Conservation (phyloP, 2,888 invertebrate species). For the Dorcus parallelipipedus region DNA sequence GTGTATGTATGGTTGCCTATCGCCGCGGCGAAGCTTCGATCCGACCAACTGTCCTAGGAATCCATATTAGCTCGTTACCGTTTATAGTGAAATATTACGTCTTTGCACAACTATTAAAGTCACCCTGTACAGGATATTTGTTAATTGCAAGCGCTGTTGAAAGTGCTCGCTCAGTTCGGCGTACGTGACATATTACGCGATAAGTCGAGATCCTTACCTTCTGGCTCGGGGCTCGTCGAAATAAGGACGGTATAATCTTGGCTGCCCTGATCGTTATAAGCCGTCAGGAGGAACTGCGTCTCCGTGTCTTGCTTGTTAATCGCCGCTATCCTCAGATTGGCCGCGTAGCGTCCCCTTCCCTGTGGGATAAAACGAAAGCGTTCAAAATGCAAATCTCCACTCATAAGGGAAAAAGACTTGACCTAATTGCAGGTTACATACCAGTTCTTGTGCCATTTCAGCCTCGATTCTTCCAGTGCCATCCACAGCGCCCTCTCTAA, state of each 20-base stretch:
- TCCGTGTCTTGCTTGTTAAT: conserved; percentile 75
- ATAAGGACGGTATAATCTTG: conserved; percentile 64
- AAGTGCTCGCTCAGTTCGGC: background rate
- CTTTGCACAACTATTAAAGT: too few relatives aligned
- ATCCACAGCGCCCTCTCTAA: conserved; percentile 54
- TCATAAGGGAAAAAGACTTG: background rate
- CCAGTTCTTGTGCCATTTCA: conserved; percentile 50
- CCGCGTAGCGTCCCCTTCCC: conserved; percentile 67
- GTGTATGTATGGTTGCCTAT: too few relatives aligned
- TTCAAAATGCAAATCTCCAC: background rate
- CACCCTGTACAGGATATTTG: too few relatives aligned
- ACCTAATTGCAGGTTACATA: conserved; percentile 33
- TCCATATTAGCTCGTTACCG: too few relatives aligned
- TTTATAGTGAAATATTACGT: too few relatives aligned
- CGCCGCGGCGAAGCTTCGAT: too few relatives aligned
- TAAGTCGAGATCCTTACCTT: conserved; percentile 46
- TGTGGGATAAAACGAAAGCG: conserved; percentile 37
- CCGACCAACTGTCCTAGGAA: too few relatives aligned
- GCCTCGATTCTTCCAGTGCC: conserved; percentile 52
- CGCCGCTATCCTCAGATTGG: conserved; percentile 62
- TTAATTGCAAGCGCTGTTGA: background rate
- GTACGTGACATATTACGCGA: background rate
- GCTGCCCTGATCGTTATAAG: conserved; percentile 65
- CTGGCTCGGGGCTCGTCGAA: conserved; percentile 62
- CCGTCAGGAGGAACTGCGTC: conserved; percentile 63